A percentile compares a stretch with the other conserved stretches of the same genome.
phyloP scores from a whole-genome alignment of 2,113 vertebrate species.

The Pitta sordida region DNA sequence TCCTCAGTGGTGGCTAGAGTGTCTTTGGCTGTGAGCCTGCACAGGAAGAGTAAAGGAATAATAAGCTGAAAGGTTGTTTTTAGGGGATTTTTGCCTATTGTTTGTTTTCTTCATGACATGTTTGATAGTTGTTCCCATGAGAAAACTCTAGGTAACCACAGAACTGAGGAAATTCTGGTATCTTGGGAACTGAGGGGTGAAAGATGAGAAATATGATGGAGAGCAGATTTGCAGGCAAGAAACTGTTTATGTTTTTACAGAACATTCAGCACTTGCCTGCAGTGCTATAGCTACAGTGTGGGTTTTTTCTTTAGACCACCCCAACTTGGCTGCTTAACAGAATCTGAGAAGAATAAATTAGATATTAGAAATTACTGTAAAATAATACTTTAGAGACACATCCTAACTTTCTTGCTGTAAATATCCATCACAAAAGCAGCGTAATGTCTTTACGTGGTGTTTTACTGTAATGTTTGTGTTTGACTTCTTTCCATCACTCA shows the following conservation, averaged over 20 bases:
- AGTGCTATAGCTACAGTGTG: neutral
- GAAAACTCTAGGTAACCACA: conserved; percentile 17
- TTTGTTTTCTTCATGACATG: conserved; percentile 2
- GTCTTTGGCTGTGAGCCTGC: conserved; percentile 21
- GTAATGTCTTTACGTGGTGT: neutral
- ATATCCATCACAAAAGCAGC: neutral
- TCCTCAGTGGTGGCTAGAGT: neutral
- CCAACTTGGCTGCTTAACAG: neutral
- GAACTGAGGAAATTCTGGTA: neutral
- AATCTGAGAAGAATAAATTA: neutral
- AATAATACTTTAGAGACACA: neutral
- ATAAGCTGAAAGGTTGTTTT: neutral
- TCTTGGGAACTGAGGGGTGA: neutral
- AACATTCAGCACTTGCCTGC: conserved; percentile 1
- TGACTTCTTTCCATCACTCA: neutral
- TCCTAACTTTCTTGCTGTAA: neutral
- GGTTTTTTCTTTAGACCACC: neutral
- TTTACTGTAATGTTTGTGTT: neutral
- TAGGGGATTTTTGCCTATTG: conserved; percentile 7
- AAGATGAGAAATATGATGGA: conserved; percentile 12
- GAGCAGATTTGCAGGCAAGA: neutral
- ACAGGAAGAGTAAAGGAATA: conserved; percentile 27
- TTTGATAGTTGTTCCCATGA: neutral
- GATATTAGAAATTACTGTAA: neutral
- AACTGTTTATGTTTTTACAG: conserved; percentile 26